A percentile compares a stretch with the other conserved stretches of the same genome.
Evolutionary conservation across 2,797 vertebrate genomes (phyloP).

Genomic region (Protosalanx chinensis): DNA sequence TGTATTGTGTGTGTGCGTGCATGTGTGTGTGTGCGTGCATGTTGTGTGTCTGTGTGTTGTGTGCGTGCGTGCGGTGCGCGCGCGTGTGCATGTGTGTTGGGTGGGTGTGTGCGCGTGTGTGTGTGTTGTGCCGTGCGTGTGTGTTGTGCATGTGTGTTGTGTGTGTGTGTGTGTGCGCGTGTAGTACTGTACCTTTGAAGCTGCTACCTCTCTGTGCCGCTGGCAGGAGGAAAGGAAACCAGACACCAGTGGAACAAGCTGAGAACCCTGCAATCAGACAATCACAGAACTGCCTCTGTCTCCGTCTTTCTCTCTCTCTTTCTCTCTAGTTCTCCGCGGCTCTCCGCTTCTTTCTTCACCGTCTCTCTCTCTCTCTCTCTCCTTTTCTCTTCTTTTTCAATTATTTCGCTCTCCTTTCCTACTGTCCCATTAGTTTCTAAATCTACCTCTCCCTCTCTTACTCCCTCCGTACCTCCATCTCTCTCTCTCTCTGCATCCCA

Average conservation of each 20-base stretch:
- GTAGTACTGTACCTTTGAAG: slow-evolving; percentile 21
- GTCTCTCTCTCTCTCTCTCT: not conserved
- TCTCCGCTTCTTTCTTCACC: not conserved
- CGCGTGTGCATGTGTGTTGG: no score
- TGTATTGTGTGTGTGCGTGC: no score
- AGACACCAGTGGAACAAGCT: slow-evolving; percentile 64
- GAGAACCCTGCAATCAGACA: slow-evolving; percentile 63
- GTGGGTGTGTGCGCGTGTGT: no score
- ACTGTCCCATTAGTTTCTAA: no score
- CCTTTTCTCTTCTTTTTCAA: not conserved
- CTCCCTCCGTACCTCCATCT: not conserved
- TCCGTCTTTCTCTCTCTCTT: not conserved
- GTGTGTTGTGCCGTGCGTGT: no score
- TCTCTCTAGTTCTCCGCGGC: not conserved
- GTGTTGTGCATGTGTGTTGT: no score
- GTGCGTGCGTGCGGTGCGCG: no score
- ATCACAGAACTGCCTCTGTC: slow-evolving; percentile 55
- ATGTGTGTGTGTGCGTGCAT: no score
- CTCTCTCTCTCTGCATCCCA: slow-evolving; percentile 57
- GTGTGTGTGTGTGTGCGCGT: no score
- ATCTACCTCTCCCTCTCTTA: not conserved
- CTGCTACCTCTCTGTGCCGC: slow-evolving; percentile 44
- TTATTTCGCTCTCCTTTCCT: no score
- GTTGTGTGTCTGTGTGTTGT: no score
- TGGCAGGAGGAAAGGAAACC: slow-evolving; percentile 64